Evolutionary conservation across 2,888 invertebrate species (phyloP).

Genomic region (Omphaloscelis lunosa): DNA sequence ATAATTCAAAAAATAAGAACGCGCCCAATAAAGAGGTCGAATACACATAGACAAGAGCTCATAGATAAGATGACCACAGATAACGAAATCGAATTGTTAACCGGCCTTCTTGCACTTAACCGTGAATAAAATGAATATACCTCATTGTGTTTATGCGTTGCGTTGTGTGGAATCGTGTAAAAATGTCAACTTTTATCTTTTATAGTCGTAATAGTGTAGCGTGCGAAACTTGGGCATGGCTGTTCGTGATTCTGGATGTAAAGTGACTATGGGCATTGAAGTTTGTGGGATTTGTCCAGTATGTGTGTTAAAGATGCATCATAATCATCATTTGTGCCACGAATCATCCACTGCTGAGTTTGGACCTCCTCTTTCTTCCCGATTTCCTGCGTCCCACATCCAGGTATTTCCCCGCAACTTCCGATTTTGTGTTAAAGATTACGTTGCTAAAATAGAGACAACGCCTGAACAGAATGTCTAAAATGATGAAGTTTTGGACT

Average conservation of each 20-base stretch:
- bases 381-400: no score
- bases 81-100: conserved; percentile 39
- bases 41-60: conserved; percentile 51
- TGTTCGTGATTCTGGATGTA: conserved; percentile 43
- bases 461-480: no score
- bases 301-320: neutral
- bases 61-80: conserved; percentile 55
- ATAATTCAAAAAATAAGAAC: conserved; percentile 38
- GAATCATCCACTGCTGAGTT: no score
- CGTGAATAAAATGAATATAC: conserved; percentile 49
- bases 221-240: conserved; percentile 57
- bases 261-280: neutral
- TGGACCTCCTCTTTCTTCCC: no score
- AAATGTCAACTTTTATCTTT: conserved; percentile 58
- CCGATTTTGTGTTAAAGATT: no score
- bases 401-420: no score
- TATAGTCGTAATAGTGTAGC: conserved; percentile 19
- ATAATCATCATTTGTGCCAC: no score
- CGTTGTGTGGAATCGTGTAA: conserved; percentile 56
- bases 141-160: conserved; percentile 28
- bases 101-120: conserved; percentile 54
- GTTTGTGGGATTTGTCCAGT: neutral
- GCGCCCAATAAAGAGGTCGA: conserved; percentile 54
- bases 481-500: no score
- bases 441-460: no score